phyloP scores from a whole-genome alignment of 2,797 vertebrate species.

The Gymnoscopelus braueri region DNA sequence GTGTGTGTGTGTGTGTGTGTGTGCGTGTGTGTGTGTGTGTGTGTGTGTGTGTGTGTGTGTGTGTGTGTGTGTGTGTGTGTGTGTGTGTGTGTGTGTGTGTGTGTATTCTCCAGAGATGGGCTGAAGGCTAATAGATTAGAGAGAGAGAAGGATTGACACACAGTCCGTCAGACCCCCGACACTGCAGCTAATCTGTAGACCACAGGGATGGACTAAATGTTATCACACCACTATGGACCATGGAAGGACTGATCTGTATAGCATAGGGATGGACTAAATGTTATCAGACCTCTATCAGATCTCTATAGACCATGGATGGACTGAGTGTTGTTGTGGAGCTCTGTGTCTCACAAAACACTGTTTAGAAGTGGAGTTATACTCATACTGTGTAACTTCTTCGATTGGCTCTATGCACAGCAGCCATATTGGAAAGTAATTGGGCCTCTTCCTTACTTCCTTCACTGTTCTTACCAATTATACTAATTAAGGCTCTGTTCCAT shows the following conservation, averaged over 20 bases:
- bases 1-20: not conserved
- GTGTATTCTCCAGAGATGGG: not conserved
- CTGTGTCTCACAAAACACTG: not conserved
- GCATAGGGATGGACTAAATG: constrained; percentile 34
- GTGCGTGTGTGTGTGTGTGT: constrained; percentile 1
- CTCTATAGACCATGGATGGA: not conserved
- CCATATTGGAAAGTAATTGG: too few relatives aligned
- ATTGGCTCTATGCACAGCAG: too few relatives aligned
- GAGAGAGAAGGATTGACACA: not conserved
- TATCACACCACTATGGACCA: not conserved
- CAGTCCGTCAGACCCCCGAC: too few relatives aligned
- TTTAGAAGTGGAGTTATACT: too few relatives aligned
- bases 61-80: constrained; percentile 4
- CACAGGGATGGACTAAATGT: not conserved
- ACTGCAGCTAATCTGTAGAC: too few relatives aligned
- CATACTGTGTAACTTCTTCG: too few relatives aligned
- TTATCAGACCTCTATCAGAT: constrained; percentile 25
- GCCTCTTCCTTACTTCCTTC: too few relatives aligned
- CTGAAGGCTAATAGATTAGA: not conserved
- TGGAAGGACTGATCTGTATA: not conserved
- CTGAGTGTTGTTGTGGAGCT: too few relatives aligned
- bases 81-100: not conserved
- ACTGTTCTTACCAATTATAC: too few relatives aligned
- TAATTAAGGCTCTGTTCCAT: too few relatives aligned
- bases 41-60: not conserved